These are phyloP conservation scores for Philonicus albiceps DNA, from an alignment of 2,888 invertebrate species.

Conservation along the genomic window DNA sequence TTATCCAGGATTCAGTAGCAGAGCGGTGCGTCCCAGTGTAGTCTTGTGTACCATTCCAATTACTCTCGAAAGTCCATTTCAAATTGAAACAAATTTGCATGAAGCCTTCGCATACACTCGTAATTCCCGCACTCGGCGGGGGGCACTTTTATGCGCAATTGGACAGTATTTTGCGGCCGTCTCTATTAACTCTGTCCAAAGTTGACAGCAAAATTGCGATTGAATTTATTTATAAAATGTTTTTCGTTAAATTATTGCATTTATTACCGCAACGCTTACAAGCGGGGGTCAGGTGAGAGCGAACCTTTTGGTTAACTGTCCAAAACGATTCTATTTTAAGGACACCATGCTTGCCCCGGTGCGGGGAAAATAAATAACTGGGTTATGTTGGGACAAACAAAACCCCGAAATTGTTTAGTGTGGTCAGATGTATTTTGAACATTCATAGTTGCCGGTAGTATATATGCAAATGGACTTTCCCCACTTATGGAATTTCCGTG, in stretches of 20 bases:
- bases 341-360: not conserved
- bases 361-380: not conserved
- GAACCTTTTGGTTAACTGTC: not conserved
- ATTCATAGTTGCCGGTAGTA: not conserved
- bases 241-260: slow-evolving; percentile 29
- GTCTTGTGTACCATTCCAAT: slow-evolving; percentile 33
- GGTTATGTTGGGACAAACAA: not conserved
- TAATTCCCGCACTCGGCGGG: slow-evolving; percentile 3
- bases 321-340: not conserved
- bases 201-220: slow-evolving; percentile 28
- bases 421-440: not conserved
- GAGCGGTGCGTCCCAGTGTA: not conserved
- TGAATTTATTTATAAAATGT: slow-evolving; percentile 38
- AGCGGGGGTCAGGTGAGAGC: not conserved
- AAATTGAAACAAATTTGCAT: slow-evolving; percentile 39
- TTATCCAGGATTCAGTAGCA: not conserved
- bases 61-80: slow-evolving; percentile 38
- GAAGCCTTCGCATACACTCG: slow-evolving; percentile 17
- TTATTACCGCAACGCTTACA: not conserved
- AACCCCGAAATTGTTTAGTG: not conserved
- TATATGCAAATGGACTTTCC: not conserved
- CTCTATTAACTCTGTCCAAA: slow-evolving; percentile 21
- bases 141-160: slow-evolving; percentile 22
- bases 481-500: not conserved
- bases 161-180: slow-evolving; percentile 28